Evolutionary conservation across 1,140 invertebrate species (phyloP).

Genomic region (Drosophila sproati): DNA sequence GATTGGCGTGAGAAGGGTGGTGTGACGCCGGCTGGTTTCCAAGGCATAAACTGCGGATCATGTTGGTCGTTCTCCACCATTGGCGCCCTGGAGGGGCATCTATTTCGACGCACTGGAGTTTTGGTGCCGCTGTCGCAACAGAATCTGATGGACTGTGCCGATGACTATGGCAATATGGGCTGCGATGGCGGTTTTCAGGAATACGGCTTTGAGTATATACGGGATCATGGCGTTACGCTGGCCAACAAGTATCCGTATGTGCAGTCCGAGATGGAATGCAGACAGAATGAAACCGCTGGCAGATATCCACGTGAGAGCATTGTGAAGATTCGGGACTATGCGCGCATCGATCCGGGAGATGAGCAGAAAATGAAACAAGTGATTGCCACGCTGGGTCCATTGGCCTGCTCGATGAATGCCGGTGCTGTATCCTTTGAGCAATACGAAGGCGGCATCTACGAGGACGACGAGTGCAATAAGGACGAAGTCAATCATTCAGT

Average conservation of each 20-base stretch:
- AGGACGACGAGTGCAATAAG: slow-evolving; percentile 85
- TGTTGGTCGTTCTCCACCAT: slow-evolving; percentile 87
- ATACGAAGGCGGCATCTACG: slow-evolving; percentile 89
- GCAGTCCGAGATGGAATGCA: slow-evolving; percentile 86
- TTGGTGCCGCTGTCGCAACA: slow-evolving; percentile 89
- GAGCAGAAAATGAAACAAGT: slow-evolving; percentile 91
- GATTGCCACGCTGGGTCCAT: slow-evolving; percentile 92
- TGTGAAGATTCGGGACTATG: slow-evolving; percentile 88
- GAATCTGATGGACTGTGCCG: slow-evolving; percentile 88
- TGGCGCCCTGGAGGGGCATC: slow-evolving; percentile 86
- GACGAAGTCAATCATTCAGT: slow-evolving; percentile 86
- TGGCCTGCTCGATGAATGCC: slow-evolving; percentile 92
- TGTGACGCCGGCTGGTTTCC: slow-evolving; percentile 90
- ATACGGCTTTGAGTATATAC: slow-evolving; percentile 88
- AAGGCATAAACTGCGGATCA: slow-evolving; percentile 86
- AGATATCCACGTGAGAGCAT: slow-evolving; percentile 86
- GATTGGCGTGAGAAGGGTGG: slow-evolving; percentile 90
- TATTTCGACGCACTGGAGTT: slow-evolving; percentile 89
- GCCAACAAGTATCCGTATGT: slow-evolving; percentile 86
- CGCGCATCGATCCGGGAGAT: slow-evolving; percentile 88
- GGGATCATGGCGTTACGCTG: slow-evolving; percentile 87
- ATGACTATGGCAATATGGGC: slow-evolving; percentile 87
- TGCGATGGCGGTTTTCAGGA: slow-evolving; percentile 90
- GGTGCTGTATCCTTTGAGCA: slow-evolving; percentile 91
- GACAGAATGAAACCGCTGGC: slow-evolving; percentile 85